phyloP scores from a whole-genome alignment of 2,113 vertebrate species.

The Grammomys dolichurus region DNA sequence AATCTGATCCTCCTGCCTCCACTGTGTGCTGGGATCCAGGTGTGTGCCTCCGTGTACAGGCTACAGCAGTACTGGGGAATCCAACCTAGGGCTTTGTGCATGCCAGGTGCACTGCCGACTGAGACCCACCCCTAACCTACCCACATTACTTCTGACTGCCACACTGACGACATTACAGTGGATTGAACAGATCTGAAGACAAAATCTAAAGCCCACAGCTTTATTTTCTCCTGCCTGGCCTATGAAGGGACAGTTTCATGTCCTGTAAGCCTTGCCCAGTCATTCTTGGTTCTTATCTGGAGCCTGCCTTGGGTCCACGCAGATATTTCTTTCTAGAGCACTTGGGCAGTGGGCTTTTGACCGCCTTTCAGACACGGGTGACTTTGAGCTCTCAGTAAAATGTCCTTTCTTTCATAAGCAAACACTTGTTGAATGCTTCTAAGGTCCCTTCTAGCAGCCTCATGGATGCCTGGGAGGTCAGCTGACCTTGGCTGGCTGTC shows the following conservation, averaged over 20 bases:
- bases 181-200: not conserved
- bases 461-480: not conserved
- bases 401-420: not conserved
- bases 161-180: not conserved
- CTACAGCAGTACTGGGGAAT: not conserved
- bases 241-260: not conserved
- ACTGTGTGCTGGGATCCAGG: not conserved
- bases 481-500: not conserved
- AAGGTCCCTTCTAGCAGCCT: not conserved
- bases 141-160: not conserved
- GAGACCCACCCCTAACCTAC: not conserved
- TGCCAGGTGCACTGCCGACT: not conserved
- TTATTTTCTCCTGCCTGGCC: not conserved
- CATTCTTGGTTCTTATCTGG: not conserved
- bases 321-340: not conserved
- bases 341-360: not conserved
- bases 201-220: not conserved
- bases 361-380: not conserved
- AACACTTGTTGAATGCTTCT: not conserved
- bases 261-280: fast-evolving
- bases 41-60: not conserved
- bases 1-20: not conserved
- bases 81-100: not conserved
- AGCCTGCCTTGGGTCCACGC: not conserved
- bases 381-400: not conserved